These are phyloP conservation scores for Tangara arthus DNA, from an alignment of 2,797 vertebrate species.

Conservation along the genomic window DNA sequence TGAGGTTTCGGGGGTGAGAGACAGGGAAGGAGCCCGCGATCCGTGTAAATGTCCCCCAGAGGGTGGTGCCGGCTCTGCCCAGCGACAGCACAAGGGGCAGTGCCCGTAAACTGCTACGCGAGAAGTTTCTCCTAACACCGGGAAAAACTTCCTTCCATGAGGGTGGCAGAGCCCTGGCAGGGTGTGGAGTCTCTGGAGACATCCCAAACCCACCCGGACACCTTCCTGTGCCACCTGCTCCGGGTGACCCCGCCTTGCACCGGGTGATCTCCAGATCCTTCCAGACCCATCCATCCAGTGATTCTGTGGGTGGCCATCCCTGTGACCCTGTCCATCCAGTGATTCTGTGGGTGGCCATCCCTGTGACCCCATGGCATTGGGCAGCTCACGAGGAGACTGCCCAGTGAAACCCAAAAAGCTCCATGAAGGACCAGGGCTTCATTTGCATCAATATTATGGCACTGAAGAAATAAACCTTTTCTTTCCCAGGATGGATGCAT, in stretches of 20 bases:
- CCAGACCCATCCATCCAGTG: neutral
- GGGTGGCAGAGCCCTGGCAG: neutral
- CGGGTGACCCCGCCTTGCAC: neutral
- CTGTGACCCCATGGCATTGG: accelerated
- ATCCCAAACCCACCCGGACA: neutral
- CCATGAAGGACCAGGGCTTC: accelerated
- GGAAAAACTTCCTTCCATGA: neutral
- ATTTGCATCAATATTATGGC: accelerated
- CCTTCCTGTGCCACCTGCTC: neutral
- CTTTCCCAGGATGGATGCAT: accelerated
- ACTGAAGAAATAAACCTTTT: neutral
- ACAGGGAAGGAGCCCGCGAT: accelerated
- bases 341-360: neutral
- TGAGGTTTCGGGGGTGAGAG: accelerated
- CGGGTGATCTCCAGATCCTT: neutral
- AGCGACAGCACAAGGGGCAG: neutral
- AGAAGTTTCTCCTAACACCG: neutral
- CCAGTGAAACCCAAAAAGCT: neutral
- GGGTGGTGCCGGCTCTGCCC: neutral
- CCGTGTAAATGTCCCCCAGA: neutral
- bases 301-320: too few relatives aligned
- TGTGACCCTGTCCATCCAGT: too few relatives aligned
- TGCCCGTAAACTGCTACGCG: neutral
- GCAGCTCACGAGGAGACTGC: accelerated
- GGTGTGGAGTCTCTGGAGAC: neutral